These are phyloP conservation scores for Drosophila ohnishii DNA, from an alignment of 1,140 invertebrate species.

Conservation along the genomic window DNA sequence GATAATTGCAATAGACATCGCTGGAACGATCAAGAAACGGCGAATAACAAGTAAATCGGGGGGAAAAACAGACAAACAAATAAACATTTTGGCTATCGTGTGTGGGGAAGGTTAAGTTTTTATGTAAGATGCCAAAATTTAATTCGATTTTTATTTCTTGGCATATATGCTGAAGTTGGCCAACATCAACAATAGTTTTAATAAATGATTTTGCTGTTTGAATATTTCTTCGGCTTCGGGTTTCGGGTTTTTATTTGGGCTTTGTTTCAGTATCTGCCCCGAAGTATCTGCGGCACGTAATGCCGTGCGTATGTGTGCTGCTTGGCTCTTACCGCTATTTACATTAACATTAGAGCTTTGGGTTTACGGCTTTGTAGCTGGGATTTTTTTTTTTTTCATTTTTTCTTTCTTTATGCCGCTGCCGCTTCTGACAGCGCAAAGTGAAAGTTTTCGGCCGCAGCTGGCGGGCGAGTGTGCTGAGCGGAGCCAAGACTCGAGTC, in stretches of 20 bases:
- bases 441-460: constrained; percentile 65
- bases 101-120: constrained; percentile 71
- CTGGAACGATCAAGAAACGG: constrained; percentile 34
- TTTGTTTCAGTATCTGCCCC: constrained; percentile 68
- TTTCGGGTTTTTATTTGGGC: constrained; percentile 49
- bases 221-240: constrained; percentile 23
- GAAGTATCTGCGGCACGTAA: constrained; percentile 71
- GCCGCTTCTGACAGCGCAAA: constrained; percentile 75
- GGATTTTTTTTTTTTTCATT: constrained; percentile 8
- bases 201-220: constrained; percentile 76
- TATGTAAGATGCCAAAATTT: constrained; percentile 78
- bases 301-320: constrained; percentile 44
- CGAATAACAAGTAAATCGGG: constrained; percentile 23
- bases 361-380: constrained; percentile 54
- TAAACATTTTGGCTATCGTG: constrained; percentile 42
- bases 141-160: constrained; percentile 66
- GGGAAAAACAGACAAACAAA: constrained; percentile 12
- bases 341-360: constrained; percentile 81
- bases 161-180: constrained; percentile 50
- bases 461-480: constrained; percentile 22
- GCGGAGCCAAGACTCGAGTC: constrained; percentile 15
- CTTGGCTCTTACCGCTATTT: constrained; percentile 78
- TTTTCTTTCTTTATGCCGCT: constrained; percentile 37
- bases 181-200: constrained; percentile 68
- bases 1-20: constrained; percentile 56